These are phyloP conservation scores for Chaitophorus viminalis DNA, from an alignment of 2,888 invertebrate genomes.

Conservation along the genomic window DNA sequence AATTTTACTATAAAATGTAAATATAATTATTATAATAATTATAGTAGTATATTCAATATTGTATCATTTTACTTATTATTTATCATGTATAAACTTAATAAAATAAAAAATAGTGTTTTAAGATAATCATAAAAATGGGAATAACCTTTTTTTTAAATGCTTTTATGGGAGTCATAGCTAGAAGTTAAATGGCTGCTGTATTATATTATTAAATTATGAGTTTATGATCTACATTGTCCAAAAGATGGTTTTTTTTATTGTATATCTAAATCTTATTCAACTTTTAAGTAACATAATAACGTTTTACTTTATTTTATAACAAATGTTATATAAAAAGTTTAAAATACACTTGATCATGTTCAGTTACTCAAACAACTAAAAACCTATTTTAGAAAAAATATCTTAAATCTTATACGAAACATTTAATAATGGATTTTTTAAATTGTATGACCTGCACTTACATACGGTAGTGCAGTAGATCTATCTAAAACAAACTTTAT, in stretches of 20 bases:
- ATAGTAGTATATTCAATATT: too few species aligned
- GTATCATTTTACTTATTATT: too few species aligned
- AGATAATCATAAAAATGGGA: neutral
- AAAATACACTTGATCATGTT: neutral
- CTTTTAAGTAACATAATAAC: neutral
- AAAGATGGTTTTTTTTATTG: neutral
- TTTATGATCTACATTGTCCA: neutral
- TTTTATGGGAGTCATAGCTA: neutral
- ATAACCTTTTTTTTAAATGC: neutral
- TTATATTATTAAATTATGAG: constrained; percentile 6
- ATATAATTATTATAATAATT: too few species aligned
- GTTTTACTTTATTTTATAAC: neutral
- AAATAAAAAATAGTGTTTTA: neutral
- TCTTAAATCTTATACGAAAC: neutral
- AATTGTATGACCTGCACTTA: neutral
- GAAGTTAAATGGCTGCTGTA: neutral
- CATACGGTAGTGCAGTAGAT: neutral
- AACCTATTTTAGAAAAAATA: neutral
- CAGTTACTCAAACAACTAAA: neutral
- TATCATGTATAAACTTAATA: neutral
- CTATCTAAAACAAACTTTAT: too few species aligned
- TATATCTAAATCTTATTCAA: neutral
- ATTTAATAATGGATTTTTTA: neutral
- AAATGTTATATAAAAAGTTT: neutral
- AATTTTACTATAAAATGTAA: too few species aligned